These are phyloP conservation scores for Dilophus febrilis DNA, from an alignment of 2,888 invertebrate genomes.

Conservation along the genomic window DNA sequence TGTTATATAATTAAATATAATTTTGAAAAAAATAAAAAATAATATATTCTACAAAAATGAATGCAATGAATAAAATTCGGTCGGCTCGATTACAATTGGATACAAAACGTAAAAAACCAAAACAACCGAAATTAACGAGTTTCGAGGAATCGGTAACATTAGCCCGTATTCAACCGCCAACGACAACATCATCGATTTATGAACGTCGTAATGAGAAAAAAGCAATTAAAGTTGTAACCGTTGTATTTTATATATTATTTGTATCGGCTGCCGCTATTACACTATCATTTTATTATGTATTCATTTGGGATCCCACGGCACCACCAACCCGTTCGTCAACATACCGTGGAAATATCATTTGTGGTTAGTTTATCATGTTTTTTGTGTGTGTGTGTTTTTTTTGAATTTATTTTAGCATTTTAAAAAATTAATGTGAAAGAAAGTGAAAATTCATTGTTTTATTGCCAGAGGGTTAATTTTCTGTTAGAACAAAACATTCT, in stretches of 20 bases:
- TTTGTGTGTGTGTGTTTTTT: no score
- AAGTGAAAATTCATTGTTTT: no score
- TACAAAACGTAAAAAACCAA: not conserved
- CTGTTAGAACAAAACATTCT: not conserved
- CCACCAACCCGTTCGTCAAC: constrained; percentile 18
- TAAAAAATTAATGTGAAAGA: no score
- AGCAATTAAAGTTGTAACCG: constrained; percentile 77
- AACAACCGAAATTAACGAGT: constrained; percentile 2
- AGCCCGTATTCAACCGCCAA: constrained; percentile 3
- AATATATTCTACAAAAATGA: no score
- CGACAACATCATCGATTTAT: constrained; percentile 16
- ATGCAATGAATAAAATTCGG: no score
- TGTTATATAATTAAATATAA: no score
- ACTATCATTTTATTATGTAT: constrained; percentile 83
- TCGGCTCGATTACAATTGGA: no score
- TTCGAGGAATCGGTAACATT: constrained; percentile 4
- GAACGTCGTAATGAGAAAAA: constrained; percentile 76
- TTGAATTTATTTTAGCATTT: no score
- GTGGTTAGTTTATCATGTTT: constrained; percentile 22
- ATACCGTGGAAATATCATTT: constrained; percentile 14
- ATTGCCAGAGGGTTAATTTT: not conserved
- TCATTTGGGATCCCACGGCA: constrained; percentile 72
- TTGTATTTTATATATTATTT: constrained; percentile 83
- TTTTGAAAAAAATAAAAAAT: no score
- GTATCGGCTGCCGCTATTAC: constrained; percentile 89